Evolutionary conservation across 2,888 invertebrate genomes (phyloP).

Genomic region (Hyposoter didymator): DNA sequence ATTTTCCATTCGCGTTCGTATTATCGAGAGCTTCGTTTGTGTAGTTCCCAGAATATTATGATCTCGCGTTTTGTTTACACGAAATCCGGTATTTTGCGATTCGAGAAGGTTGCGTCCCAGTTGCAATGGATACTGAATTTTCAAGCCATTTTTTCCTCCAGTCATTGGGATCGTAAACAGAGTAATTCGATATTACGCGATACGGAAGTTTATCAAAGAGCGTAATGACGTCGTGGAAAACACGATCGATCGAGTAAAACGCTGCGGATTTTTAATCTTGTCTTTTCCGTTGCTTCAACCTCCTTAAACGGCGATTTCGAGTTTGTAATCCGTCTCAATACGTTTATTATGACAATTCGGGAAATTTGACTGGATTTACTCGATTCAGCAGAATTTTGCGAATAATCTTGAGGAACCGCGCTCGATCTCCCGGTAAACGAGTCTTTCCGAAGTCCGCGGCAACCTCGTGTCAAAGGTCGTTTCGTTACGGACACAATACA

Average conservation of each 20-base stretch:
- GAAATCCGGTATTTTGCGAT: conserved; percentile 6
- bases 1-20: conserved; percentile 25
- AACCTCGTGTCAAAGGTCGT: background rate
- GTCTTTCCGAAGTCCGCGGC: background rate
- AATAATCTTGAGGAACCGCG: too few species aligned
- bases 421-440: background rate
- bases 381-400: too few species aligned
- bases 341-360: too few species aligned
- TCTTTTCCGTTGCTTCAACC: background rate
- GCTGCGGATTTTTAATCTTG: background rate
- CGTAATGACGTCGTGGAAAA: background rate
- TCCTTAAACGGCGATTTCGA: background rate
- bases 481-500: background rate
- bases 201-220: too few species aligned
- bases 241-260: background rate
- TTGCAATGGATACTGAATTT: background rate
- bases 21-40: background rate
- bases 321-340: background rate
- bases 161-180: too few species aligned
- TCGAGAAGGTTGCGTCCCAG: background rate
- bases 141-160: too few species aligned
- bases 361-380: too few species aligned
- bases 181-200: too few species aligned
- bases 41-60: conserved; percentile 12
- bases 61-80: background rate